A percentile compares a stretch with the other conserved stretches of the same genome.
Evolutionary conservation across 1,140 invertebrate genomes (phyloP).

Genomic region (Sesamia nonagrioides): DNA sequence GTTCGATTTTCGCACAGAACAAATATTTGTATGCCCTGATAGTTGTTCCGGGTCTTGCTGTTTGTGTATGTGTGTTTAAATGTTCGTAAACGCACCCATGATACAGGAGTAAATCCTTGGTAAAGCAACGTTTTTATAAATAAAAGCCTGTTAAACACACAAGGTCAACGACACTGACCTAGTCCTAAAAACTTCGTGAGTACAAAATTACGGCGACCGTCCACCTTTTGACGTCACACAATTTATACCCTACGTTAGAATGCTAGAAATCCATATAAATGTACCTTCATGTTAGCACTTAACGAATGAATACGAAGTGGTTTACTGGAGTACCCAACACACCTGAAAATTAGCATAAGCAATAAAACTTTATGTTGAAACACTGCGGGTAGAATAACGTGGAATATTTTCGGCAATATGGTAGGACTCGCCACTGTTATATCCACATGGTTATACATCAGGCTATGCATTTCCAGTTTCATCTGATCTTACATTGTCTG

Average conservation of each 20-base stretch:
- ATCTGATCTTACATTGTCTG: too few relatives aligned
- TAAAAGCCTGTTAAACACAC: background rate
- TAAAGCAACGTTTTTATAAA: too few relatives aligned
- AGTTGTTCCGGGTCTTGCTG: too few relatives aligned
- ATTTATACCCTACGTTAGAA: conserved; percentile 20
- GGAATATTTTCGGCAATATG: conserved; percentile 41
- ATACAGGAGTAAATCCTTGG: too few relatives aligned
- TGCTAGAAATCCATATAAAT: conserved; percentile 38
- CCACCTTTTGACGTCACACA: background rate
- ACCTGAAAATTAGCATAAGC: conserved; percentile 58
- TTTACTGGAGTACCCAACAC: conserved; percentile 37
- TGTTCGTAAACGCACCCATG: too few relatives aligned
- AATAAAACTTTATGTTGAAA: conserved; percentile 58
- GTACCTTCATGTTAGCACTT: conserved; percentile 34
- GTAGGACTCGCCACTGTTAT: background rate
- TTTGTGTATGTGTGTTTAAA: too few relatives aligned
- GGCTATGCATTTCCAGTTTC: too few relatives aligned
- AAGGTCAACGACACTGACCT: background rate
- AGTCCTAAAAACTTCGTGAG: background rate
- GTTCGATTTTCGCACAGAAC: too few relatives aligned
- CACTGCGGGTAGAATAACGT: conserved; percentile 27
- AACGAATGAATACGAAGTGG: conserved; percentile 41
- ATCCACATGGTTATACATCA: too few relatives aligned
- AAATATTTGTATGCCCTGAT: too few relatives aligned
- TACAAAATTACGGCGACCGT: conserved; percentile 26